Evolutionary conservation across 2,888 invertebrate species (phyloP), one percentile per base, ranked within the genome.

Genomic region (Lycaena phlaeas): DNA sequence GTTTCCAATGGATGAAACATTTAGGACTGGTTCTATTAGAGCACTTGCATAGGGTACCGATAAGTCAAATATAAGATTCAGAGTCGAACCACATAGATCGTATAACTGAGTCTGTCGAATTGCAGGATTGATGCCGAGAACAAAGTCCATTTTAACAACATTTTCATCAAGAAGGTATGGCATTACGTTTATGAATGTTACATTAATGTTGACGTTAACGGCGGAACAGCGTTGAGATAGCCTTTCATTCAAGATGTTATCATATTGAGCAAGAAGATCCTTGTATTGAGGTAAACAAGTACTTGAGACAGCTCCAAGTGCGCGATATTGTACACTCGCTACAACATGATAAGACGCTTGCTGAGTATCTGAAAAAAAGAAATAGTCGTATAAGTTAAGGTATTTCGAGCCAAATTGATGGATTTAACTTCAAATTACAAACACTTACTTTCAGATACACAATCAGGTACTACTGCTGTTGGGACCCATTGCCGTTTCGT

Each of bases 321-420:
- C 95, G 46, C 96, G 87, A 64, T 96, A 97, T 29, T 90, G 92
- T 1, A 96, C 90, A 14, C 92, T 89, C 0, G 96, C 92, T 1
- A 94, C 90, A 1, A 96, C 94, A 57, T 96, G 95, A 57, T 96
- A 96, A 48, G 94, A 92, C n/a, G 96, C 96, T 86, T 96, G 95
- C 66, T 96, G 94, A 10, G 96, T 96, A 70, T 96, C 92, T 91
- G 65, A 43, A 75, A 74, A 75, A 74, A n/a, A n/a, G n/a, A n/a
- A n/a, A n/a, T n/a, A n/a, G n/a, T n/a, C n/a, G n/a, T n/a, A n/a
- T n/a, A n/a, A n/a, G n/a, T n/a, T n/a, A n/a, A n/a, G n/a, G n/a
- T n/a, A n/a, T n/a, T n/a, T n/a, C n/a, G n/a, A 12, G 12, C 12
- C 6, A 4, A n/a, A 2, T 9, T 7, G 11, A 7, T 10, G 14